Conservation (phyloP, 2,113 vertebrate genomes). For the Physeter macrocephalus region DNA sequence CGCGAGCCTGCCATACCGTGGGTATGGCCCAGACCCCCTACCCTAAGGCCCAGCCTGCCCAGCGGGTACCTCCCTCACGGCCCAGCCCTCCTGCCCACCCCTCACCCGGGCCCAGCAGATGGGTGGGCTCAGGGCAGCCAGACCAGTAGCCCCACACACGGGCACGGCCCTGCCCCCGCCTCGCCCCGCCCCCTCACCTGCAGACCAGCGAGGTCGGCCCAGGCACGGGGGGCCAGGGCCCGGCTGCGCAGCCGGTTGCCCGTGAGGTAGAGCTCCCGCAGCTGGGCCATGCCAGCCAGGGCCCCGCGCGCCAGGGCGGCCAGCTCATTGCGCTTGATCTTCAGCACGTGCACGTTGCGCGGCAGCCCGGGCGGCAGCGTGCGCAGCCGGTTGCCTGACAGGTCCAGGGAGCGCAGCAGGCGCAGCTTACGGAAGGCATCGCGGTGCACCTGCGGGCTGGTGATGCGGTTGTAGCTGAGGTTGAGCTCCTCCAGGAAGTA, state of each 20-base stretch:
- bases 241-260: slow-evolving; percentile 90
- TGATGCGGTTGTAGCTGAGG: slow-evolving; percentile 97
- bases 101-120: background rate
- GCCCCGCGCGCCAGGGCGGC: slow-evolving; percentile 85
- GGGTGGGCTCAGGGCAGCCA: background rate
- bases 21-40: background rate
- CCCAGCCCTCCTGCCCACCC: background rate
- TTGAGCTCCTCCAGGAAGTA: slow-evolving; percentile 96
- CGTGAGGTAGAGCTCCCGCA: slow-evolving; percentile 90
- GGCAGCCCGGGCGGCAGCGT: slow-evolving; percentile 89
- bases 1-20: background rate
- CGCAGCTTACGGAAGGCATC: slow-evolving; percentile 96
- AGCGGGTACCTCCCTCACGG: background rate
- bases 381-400: slow-evolving; percentile 92
- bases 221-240: slow-evolving; percentile 90
- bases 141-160: background rate
- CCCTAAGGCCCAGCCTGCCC: background rate
- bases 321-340: slow-evolving; percentile 92
- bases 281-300: slow-evolving; percentile 89
- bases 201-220: slow-evolving; percentile 89
- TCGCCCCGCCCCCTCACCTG: slow-evolving; percentile 79
- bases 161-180: background rate
- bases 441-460: slow-evolving; percentile 86
- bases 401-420: slow-evolving; percentile 88
- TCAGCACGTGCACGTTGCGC: slow-evolving; percentile 89